Evolutionary conservation across 1,140 invertebrate genomes (phyloP), one percentile per base, ranked within the genome.

Genomic region (Conus ventricosus): DNA sequence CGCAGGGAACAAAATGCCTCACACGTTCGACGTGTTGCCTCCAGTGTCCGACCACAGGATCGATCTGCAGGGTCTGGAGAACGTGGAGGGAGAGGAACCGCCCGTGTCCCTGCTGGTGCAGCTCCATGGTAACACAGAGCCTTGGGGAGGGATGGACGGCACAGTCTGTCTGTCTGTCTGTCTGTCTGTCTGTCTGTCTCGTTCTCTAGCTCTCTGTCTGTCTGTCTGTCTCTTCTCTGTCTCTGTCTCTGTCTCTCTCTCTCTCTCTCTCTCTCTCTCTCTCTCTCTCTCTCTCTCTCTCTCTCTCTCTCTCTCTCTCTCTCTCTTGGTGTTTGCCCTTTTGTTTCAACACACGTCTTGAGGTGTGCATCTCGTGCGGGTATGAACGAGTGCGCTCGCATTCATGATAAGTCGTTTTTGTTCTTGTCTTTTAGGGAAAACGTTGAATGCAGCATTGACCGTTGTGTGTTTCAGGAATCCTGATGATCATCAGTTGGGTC

Each of bases 401-500:
- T n/a, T n/a, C n/a, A n/a, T n/a, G n/a, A n/a, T n/a, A n/a, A n/a
- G n/a, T 39, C 3, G 39, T 39, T 39, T 39, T 39, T 39, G 39
- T 39, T 39, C 39, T 39, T 39, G 39, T 39, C 39, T 39, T 39
- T 39, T 39, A 39, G 39, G 39, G 39, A 39, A 39, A 3, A 39
- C 39, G 39, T 39, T 39, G 39, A 39, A 39, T 39, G 39, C 39
- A 39, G 39, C 39, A 39, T 39, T 39, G 39, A 39, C 39, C 39
- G 39, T 39, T 3, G 39, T 39, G 39, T 39, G 39, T 39, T 83
- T 4, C 53, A 84, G 82, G 82, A 5, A 89, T 88, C 84, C 60
- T 99, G 92, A 99, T 99, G 98, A 95, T 99, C 60, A 96, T 97
- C 0, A 98, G 98, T 3, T 99, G 98, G 98, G 96, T 99, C 76